phyloP scores from a whole-genome alignment of 1,140 invertebrate species.

The Pseudomyrmex gracilis region DNA sequence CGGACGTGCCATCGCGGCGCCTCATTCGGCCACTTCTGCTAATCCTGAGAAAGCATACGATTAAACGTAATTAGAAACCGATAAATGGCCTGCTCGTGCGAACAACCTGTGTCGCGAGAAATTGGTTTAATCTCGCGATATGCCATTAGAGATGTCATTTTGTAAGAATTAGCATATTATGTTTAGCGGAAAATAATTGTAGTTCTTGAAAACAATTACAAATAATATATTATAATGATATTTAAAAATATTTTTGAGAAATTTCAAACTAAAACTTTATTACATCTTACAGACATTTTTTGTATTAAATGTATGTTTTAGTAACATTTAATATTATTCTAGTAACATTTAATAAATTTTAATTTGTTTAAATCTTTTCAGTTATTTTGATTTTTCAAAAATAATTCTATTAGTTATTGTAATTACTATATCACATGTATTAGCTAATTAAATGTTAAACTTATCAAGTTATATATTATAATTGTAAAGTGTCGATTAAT shows the following conservation, averaged over 20 bases:
- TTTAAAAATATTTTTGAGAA: neutral
- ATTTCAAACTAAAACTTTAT: neutral
- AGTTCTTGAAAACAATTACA: neutral
- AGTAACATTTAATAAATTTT: slow-evolving; percentile 10
- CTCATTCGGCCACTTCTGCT: slow-evolving; percentile 63
- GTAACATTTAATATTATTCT: slow-evolving; percentile 6
- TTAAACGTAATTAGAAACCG: slow-evolving; percentile 74
- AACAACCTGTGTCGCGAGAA: slow-evolving; percentile 58
- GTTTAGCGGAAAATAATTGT: neutral
- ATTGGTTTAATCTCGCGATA: slow-evolving; percentile 72
- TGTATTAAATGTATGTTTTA: neutral
- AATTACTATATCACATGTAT: slow-evolving; percentile 23
- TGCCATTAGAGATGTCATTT: slow-evolving; percentile 25
- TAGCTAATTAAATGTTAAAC: slow-evolving; percentile 40
- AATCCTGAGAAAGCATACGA: slow-evolving; percentile 73
- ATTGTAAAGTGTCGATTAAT: slow-evolving; percentile 39
- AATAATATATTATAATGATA: neutral
- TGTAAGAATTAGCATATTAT: slow-evolving; percentile 31
- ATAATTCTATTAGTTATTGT: neutral
- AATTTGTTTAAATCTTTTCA: slow-evolving; percentile 1
- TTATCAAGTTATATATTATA: slow-evolving; percentile 21
- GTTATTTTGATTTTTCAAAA: neutral
- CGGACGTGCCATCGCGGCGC: slow-evolving; percentile 66
- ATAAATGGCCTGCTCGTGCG: slow-evolving; percentile 65
- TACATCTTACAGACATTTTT: too few species aligned